Percentiles rank a stretch among this genome's conserved stretches.
Conservation (phyloP, 2,888 invertebrate species). For the Limnephilus rhombicus region DNA sequence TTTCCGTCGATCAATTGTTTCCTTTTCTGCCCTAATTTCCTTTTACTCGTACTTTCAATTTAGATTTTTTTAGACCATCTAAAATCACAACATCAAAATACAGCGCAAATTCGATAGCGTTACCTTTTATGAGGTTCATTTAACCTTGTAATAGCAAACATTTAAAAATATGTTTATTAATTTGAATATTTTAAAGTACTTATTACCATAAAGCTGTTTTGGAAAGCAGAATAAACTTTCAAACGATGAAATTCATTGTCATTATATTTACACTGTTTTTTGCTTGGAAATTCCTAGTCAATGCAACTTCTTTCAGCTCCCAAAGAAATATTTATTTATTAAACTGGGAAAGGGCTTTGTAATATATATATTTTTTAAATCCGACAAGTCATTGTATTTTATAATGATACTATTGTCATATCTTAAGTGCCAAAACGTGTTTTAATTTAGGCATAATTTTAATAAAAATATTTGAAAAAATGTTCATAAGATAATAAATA, state of each 20-base stretch:
- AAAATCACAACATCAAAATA: background rate
- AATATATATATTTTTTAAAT: background rate
- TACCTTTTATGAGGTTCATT: background rate
- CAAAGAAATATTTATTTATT: background rate
- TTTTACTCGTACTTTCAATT: background rate
- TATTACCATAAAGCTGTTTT: background rate
- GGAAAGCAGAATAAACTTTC: background rate
- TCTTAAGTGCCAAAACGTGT: background rate
- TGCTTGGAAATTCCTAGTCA: background rate
- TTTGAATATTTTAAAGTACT: too few species aligned
- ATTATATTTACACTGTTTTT: background rate
- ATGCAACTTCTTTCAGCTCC: too few species aligned
- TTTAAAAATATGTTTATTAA: too few species aligned
- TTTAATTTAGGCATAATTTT: too few species aligned
- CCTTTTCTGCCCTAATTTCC: background rate
- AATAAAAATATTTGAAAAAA: too few species aligned
- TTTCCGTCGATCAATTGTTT: slow-evolving; percentile 5
- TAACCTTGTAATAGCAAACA: background rate
- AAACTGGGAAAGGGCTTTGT: background rate
- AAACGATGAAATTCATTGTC: background rate
- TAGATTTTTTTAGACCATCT: background rate
- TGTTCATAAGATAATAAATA: too few species aligned
- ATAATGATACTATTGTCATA: background rate
- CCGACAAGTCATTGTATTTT: background rate
- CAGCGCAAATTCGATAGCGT: background rate